These are phyloP conservation scores for Trichogramma pretiosum DNA, from an alignment of 1,140 invertebrate species.

Conservation along the genomic window DNA sequence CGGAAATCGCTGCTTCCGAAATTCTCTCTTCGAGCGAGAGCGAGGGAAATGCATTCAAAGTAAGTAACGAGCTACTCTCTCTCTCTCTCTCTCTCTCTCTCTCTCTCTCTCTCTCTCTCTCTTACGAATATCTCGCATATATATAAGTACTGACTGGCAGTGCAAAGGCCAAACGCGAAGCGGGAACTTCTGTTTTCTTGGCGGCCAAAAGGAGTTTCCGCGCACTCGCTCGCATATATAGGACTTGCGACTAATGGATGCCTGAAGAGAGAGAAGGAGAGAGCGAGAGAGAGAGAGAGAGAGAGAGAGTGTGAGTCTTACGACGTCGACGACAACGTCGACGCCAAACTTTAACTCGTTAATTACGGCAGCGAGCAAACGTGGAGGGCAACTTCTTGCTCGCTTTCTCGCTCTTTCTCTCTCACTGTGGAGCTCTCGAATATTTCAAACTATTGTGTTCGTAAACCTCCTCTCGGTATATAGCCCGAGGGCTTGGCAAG, in stretches of 20 bases:
- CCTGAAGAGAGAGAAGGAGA: slow-evolving; percentile 32
- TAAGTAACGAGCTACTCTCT: slow-evolving; percentile 21
- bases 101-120: slow-evolving; percentile 8
- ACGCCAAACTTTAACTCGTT: slow-evolving; percentile 49
- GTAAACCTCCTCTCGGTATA: slow-evolving; percentile 44
- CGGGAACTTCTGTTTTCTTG: slow-evolving; percentile 37
- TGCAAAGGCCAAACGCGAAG: slow-evolving; percentile 12
- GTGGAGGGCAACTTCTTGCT: slow-evolving; percentile 44
- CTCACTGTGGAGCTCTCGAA: slow-evolving; percentile 33
- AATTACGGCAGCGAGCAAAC: slow-evolving; percentile 38
- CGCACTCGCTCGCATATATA: slow-evolving; percentile 27
- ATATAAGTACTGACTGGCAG: slow-evolving; percentile 1
- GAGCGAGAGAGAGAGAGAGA: slow-evolving; percentile 17
- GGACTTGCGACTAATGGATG: slow-evolving; percentile 48
- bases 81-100: too few relatives aligned
- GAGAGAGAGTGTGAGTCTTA: too few relatives aligned
- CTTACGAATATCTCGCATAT: background rate
- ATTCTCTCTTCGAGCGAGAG: background rate
- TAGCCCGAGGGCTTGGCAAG: slow-evolving; percentile 30
- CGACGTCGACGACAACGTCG: slow-evolving; percentile 28
- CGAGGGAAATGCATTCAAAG: slow-evolving; percentile 13
- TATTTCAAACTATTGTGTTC: slow-evolving; percentile 49
- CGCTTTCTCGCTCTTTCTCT: background rate
- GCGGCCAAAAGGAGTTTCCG: slow-evolving; percentile 45
- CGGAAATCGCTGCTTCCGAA: slow-evolving; percentile 17